phyloP scores from a whole-genome alignment of 2,888 invertebrate genomes.

The Coenonympha arcania region DNA sequence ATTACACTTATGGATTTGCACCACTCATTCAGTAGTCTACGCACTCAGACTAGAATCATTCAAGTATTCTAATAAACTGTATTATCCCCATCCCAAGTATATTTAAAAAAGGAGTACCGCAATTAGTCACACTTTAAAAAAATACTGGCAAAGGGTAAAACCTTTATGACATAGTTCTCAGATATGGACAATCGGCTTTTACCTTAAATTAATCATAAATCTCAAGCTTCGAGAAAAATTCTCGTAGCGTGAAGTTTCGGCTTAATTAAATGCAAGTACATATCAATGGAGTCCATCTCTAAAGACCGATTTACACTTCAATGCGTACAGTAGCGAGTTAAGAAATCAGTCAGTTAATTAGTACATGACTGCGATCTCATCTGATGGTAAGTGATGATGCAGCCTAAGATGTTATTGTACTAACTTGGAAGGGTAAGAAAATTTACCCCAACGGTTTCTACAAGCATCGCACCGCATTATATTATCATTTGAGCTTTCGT shows the following conservation, averaged over 20 bases:
- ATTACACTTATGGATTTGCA: slow-evolving; percentile 10
- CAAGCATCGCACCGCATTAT: no score
- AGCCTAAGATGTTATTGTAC: no score
- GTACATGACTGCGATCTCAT: no score
- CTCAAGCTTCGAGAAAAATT: slow-evolving; percentile 48
- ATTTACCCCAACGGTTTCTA: no score
- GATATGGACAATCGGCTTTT: slow-evolving; percentile 43
- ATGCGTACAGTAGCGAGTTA: no score
- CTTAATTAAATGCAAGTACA: slow-evolving; percentile 69
- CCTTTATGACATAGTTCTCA: slow-evolving; percentile 35
- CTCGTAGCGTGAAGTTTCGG: slow-evolving; percentile 49
- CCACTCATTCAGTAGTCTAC: slow-evolving; percentile 43
- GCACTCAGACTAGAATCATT: slow-evolving; percentile 60
- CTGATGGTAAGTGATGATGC: no score
- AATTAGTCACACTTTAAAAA: slow-evolving; percentile 45
- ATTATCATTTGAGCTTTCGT: no score
- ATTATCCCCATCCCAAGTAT: slow-evolving; percentile 29
- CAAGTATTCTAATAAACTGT: slow-evolving; percentile 35
- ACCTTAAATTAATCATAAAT: slow-evolving; percentile 46
- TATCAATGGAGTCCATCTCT: slow-evolving; percentile 54
- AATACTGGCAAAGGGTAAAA: slow-evolving; percentile 68
- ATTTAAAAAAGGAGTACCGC: slow-evolving; percentile 33
- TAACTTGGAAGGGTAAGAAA: no score
- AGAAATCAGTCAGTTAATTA: no score
- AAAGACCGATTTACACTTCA: no score